Evolutionary conservation across 2,113 vertebrate genomes (phyloP), one percentile per base, ranked within the genome.

Genomic region (Calidris pugnax): DNA sequence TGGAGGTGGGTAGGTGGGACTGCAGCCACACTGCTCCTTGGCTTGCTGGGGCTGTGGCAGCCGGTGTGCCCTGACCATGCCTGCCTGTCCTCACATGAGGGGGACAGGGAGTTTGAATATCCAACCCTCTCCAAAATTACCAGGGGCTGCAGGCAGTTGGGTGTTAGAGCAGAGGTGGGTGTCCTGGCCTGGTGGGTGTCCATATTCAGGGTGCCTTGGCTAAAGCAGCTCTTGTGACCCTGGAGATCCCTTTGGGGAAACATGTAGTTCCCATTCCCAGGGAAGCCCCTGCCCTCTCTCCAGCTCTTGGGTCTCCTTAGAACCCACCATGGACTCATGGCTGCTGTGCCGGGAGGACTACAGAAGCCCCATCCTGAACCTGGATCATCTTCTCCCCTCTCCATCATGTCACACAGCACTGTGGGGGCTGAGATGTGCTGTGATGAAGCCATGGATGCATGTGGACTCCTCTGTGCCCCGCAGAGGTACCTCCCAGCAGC

Each of bases 381-480:
- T 21, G 12, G 13, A 23, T 41, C 30, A 10, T 43, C 57, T 71
- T 23, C n/a, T 73, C 8, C 30, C 32, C 0, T 0, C 30, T 81
- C 63, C 32, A 6, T 30, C 80, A 21, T 5, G 7, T 48, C 47
- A 22, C 57, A 60, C 45, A 64, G 27, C 32, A 20, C n/a, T 1
- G 1, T 2, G n/a, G 53, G 62, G 59, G 19, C 23, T 20, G 47
- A 50, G 30, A 24, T 33, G 28, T 28, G 48, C 47, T 62, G 57
- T 22, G 41, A 24, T n/a, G 64, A 71, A 72, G 35, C 64, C 50
- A 10, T 0, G 0, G 60, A 24, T 2, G 1, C 19, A 30, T 0
- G 1, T 27, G 27, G 17, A 53, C n/a, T 43, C 33, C 37, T 69
- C 43, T 1, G 0, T 85, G 37, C 11, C 67, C 27, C 1, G 1